Base-by-base conservation (phyloP, 2,888 invertebrate species). In the Eupithecia centaureata region DNA sequence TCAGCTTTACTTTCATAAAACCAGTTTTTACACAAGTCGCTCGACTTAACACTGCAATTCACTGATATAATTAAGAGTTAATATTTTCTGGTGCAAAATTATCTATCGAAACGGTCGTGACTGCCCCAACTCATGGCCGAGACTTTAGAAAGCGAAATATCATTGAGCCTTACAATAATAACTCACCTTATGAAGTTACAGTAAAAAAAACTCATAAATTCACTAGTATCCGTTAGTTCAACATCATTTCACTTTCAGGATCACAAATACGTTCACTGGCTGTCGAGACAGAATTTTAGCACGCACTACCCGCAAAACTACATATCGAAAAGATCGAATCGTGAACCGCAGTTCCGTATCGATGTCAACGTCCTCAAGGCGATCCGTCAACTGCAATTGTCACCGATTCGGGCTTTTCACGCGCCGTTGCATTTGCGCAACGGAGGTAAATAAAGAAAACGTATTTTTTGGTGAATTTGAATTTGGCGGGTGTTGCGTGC, bases 131-230 rank as follows among this genome's bases (percentile, higher is more conserved):
- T 91, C 92, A 92, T 88, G 92, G 92, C 83, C 92, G 88, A 79
- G 76, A 80, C 86, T 90, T 89, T 92, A 91, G 92, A 92, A 92
- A 92, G 92, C 91, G 88, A 85, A 85, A 83, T 78, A 85, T 84
- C 87, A 86, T 88, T 88, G 86, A 83, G 80, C 84, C 80, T 67
- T 79, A 77, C 77, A 78, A 79, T 82, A 82, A 82, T 22, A 75
- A 82, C 87, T 87, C 79, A 90, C 90, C 91, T 90, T 88, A 79
- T 80, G 79, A 79, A 80, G 78, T 80, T 76, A 80, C 78, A 79
- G 81, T 79, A 79, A 85, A 82, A 84, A 80, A 62, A 66, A 79
- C 79, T 70, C 76, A 82, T 78, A 80, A 75, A 81, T 83, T 79
- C 92, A 92, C 91, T 87, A 75, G 81, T 83, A 83, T 79, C 75